A percentile compares a stretch with the other conserved stretches of the same genome.
phyloP scores from a whole-genome alignment of 2,888 invertebrate species.

The Bellardia pandia region DNA sequence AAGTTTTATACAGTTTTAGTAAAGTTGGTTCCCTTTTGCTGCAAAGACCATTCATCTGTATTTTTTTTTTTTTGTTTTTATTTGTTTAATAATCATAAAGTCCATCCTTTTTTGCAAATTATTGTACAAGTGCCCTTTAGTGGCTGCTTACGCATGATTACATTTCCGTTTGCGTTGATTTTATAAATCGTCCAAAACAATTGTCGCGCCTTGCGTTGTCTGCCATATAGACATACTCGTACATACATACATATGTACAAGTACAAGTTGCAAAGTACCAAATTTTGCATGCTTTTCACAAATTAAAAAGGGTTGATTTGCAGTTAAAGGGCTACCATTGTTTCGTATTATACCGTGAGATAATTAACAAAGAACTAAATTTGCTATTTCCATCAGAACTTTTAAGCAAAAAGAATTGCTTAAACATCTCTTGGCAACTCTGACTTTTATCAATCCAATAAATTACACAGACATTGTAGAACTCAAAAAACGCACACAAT shows the following conservation, averaged over 20 bases:
- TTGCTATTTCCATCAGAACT: no score
- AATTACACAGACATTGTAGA: slow-evolving; percentile 4
- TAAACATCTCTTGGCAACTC: slow-evolving; percentile 31
- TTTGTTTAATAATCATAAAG: slow-evolving; percentile 50
- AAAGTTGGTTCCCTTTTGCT: slow-evolving; percentile 1
- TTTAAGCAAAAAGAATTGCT: no score
- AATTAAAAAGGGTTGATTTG: slow-evolving; percentile 50
- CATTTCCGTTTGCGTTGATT: slow-evolving; percentile 78
- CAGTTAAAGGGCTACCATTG: slow-evolving; percentile 24
- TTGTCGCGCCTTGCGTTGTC: slow-evolving; percentile 52
- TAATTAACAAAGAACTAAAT: no score
- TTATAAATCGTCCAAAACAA: slow-evolving; percentile 63
- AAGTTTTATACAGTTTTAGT: slow-evolving; percentile 31
- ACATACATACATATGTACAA: not conserved
- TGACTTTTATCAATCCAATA: slow-evolving; percentile 11
- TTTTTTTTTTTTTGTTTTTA: not conserved
- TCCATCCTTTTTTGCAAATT: slow-evolving; percentile 37
- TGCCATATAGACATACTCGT: not conserved
- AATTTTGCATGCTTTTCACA: slow-evolving; percentile 63
- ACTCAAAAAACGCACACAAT: slow-evolving; percentile 2
- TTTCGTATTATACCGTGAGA: no score
- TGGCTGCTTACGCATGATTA: slow-evolving; percentile 79
- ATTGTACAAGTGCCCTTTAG: slow-evolving; percentile 60
- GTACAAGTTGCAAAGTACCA: slow-evolving; percentile 41
- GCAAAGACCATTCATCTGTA: slow-evolving; percentile 6